phyloP scores from a whole-genome alignment of 2,113 vertebrate species.

The Xenopus tropicalis region DNA sequence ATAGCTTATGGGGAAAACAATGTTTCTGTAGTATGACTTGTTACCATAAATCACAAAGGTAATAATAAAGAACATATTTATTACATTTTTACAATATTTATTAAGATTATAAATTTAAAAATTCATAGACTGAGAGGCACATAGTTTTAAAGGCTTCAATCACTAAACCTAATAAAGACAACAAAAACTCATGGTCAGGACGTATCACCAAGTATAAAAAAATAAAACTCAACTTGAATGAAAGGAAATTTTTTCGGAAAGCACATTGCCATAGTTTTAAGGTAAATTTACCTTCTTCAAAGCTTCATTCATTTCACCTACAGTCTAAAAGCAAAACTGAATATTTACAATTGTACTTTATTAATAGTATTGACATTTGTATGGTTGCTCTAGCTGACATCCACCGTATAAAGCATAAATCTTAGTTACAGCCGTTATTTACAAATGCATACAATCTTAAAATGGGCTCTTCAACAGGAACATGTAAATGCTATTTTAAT shows the following conservation, averaged over 20 bases:
- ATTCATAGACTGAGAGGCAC: constrained; percentile 73
- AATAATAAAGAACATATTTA: constrained; percentile 56
- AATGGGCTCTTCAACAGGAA: constrained; percentile 59
- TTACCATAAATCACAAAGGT: constrained; percentile 31
- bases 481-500: constrained; percentile 57
- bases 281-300: constrained; percentile 64
- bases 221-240: constrained; percentile 64
- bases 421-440: constrained; percentile 60
- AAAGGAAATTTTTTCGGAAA: constrained; percentile 60
- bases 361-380: constrained; percentile 59
- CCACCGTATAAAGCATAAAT: constrained; percentile 54
- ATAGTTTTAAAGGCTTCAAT: constrained; percentile 70
- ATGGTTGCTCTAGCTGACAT: constrained; percentile 56
- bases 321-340: constrained; percentile 67
- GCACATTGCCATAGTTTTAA: constrained; percentile 67
- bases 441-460: constrained; percentile 71
- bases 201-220: constrained; percentile 64
- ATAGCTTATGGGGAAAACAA: too few relatives aligned
- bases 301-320: constrained; percentile 71
- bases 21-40: neutral
- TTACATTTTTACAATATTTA: constrained; percentile 73
- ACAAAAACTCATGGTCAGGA: constrained; percentile 58
- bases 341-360: constrained; percentile 72
- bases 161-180: constrained; percentile 68
- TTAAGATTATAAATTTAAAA: constrained; percentile 77